Conservation (phyloP, 1,140 invertebrate species). For the Chironomus striatipennis region DNA sequence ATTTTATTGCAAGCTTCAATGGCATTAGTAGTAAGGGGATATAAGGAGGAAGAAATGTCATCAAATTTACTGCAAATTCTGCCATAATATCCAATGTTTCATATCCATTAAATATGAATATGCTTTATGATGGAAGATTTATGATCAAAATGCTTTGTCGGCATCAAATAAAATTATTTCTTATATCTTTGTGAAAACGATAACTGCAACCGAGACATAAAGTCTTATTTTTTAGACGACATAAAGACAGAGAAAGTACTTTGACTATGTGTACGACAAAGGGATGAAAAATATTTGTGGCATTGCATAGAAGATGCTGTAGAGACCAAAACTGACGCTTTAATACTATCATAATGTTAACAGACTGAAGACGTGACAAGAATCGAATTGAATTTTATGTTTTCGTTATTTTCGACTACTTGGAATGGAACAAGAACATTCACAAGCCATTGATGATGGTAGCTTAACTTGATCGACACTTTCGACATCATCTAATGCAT, state of each 20-base stretch:
- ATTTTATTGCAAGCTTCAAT: not conserved
- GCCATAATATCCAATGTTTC: not conserved
- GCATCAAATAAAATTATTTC: not conserved
- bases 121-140: constrained; percentile 9
- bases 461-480: constrained; percentile 17
- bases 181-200: too few species aligned
- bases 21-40: not conserved
- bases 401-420: too few species aligned
- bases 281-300: not conserved
- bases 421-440: not conserved
- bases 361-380: constrained; percentile 15
- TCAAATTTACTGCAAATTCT: constrained; percentile 22
- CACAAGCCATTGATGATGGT: not conserved
- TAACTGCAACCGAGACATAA: too few species aligned
- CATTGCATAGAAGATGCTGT: too few species aligned
- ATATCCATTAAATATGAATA: constrained; percentile 3
- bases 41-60: too few species aligned
- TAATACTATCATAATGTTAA: constrained; percentile 21
- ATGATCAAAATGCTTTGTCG: constrained; percentile 8
- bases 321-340: not conserved
- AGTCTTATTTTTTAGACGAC: too few species aligned
- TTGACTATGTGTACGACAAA: not conserved
- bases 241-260: too few species aligned
- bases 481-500: not conserved
- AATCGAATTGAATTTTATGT: not conserved